Conservation (phyloP, 2,888 invertebrate species). For the Allygus modestus region DNA sequence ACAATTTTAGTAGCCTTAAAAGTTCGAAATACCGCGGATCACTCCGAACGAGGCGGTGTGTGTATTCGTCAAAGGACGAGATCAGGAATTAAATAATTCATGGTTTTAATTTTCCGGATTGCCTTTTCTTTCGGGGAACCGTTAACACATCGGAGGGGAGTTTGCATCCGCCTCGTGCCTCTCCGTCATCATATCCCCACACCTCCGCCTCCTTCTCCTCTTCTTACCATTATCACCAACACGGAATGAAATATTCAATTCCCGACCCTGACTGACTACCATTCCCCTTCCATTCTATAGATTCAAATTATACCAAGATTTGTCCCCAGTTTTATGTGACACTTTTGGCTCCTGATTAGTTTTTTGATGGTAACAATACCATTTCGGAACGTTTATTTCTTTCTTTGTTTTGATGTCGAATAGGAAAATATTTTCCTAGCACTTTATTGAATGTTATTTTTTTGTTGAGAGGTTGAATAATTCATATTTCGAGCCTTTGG, state of each 20-base stretch:
- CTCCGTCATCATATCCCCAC: slow-evolving; percentile 57
- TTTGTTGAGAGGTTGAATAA: no score
- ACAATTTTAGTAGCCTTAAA: background rate
- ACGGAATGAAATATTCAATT: slow-evolving; percentile 66
- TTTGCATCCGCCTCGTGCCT: slow-evolving; percentile 54
- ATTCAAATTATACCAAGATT: slow-evolving; percentile 62
- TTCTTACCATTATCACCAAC: slow-evolving; percentile 64
- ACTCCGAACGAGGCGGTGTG: background rate
- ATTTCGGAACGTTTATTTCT: background rate
- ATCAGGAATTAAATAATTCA: slow-evolving; percentile 64
- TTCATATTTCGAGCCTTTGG: no score
- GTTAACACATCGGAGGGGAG: slow-evolving; percentile 60
- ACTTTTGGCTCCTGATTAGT: slow-evolving; percentile 41
- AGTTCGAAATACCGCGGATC: background rate
- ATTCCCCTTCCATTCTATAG: slow-evolving; percentile 37
- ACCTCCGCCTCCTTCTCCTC: slow-evolving; percentile 32
- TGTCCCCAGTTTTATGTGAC: slow-evolving; percentile 34
- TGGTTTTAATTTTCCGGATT: slow-evolving; percentile 66
- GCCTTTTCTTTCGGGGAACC: slow-evolving; percentile 58
- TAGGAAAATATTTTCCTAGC: no score
- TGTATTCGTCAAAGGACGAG: slow-evolving; percentile 34
- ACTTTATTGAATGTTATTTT: no score
- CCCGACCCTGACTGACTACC: slow-evolving; percentile 39
- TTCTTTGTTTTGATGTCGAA: no score
- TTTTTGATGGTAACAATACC: slow-evolving; percentile 25